Evolutionary conservation across 2,888 invertebrate genomes (phyloP), one percentile per base, ranked within the genome.

Genomic region (Agonum fuliginosum): DNA sequence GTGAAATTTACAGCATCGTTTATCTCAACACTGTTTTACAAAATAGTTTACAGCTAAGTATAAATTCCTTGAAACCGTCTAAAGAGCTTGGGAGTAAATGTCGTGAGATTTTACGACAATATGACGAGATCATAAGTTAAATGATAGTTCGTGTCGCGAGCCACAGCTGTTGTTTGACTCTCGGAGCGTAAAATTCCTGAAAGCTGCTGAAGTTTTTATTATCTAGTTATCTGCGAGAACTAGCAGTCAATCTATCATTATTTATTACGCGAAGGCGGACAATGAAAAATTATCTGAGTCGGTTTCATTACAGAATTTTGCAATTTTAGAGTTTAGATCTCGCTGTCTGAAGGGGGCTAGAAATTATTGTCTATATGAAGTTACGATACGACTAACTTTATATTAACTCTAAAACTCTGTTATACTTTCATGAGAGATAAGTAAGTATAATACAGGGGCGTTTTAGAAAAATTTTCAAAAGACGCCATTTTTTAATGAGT

Each of bases 211-310:
- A 48, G 19, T 48, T 48, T 48, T 48, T 48, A 48, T 20, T 48
- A 48, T 48, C 48, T 48, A 48, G 48, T 48, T 19, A 48, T 48
- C 48, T 48, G 17, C 19, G 19, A 17, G 14, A 43, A 43, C 43
- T 43, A 43, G 17, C 43, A 48, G 19, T 20, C 20, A 17, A 48
- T 48, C 48, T 48, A 48, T 48, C 48, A 48, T 17, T 48, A 48
- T 48, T 48, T 48, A 19, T 48, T 48, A 48, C 19, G 17, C 19
- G 17, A 19, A 17, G 19, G 19, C 20, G 19, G 20, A 14, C 48
- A 17, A 48, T 20, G 19, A 48, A 48, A 48, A 48, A 48, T 48
- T 48, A 48, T n/a, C n/a, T n/a, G n/a, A n/a, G n/a, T n/a, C n/a
- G n/a, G n/a, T n/a, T n/a, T n/a, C n/a, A n/a, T n/a, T n/a, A n/a